Evolutionary conservation across 2,113 vertebrate genomes (phyloP), one percentile per base, ranked within the genome.

Genomic region (Lipotes vexillifer): DNA sequence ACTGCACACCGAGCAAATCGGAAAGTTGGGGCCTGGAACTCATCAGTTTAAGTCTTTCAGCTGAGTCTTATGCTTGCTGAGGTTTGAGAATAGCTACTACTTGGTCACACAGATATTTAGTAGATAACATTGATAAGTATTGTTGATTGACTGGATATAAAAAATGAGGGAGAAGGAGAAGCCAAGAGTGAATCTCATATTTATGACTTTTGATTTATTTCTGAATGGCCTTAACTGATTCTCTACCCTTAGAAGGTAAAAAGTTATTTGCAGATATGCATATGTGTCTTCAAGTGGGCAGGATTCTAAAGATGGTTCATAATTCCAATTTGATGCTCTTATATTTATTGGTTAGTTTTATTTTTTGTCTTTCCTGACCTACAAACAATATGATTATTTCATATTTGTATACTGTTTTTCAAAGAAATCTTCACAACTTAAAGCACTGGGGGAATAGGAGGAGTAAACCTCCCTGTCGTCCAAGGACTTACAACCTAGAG

Each of bases 331-430:
- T 65, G 66, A 55, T 92, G 57, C 13, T 71, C 15, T 89, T 86
- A 23, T 49, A 66, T 88, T 93, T 94, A 66, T 90, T 23, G 13
- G 14, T 92, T 80, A 38, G 38, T 41, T 80, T 89, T 69, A 85
- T 72, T 94, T 88, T 49, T 80, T 85, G 18, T 90, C n/a, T 90
- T 88, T 9, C 33, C n/a, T 82, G 44, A 90, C 46, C 44, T 91
- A 75, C 89, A 91, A 91, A 36, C 12, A 55, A 25, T 81, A 49
- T 77, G 65, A 80, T 90, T 84, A 72, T 94, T 96, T 78, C 55
- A 52, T 93, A 78, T 96, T 86, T 93, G 46, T 85, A 63, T 91
- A 65, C 44, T 92, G 44, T 87, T 96, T 94, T 81, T 63, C 57
- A 65, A 96, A 82, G 46, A 93, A 75, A 75, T 89, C 27, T 91